Evolutionary conservation across 2,888 invertebrate genomes (phyloP).

Genomic region (Thysanoteuthis rhombus): DNA sequence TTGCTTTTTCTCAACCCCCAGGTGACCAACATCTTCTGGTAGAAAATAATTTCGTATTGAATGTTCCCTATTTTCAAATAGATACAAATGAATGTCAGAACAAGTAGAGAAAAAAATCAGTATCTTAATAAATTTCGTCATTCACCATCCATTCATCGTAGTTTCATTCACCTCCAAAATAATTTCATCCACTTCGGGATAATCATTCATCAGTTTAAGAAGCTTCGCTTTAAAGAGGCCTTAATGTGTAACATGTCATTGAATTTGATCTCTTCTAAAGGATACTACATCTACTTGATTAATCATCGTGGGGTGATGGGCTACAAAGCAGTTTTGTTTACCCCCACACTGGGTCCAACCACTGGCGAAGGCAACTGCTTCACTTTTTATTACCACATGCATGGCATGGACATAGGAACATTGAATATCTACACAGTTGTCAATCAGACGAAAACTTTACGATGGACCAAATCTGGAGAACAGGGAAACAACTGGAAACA

Average conservation of each 20-base stretch:
- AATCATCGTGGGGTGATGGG: conserved; percentile 75
- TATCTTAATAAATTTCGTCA: too few relatives aligned
- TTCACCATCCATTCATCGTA: too few relatives aligned
- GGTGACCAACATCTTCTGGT: too few relatives aligned
- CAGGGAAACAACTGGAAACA: conserved; percentile 58
- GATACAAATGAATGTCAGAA: too few relatives aligned
- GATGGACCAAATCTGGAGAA: conserved; percentile 50
- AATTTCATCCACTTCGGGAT: too few relatives aligned
- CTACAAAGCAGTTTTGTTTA: conserved; percentile 72
- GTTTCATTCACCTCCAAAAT: too few relatives aligned
- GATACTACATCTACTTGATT: conserved; percentile 82
- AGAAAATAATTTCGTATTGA: too few relatives aligned
- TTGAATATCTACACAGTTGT: conserved; percentile 47
- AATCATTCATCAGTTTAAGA: too few relatives aligned
- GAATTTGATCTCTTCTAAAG: conserved; percentile 35
- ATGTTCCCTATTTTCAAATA: too few relatives aligned
- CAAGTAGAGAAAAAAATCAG: too few relatives aligned
- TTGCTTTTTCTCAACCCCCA: too few relatives aligned
- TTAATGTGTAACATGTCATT: background rate
- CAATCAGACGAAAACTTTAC: conserved; percentile 37
- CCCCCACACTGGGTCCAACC: conserved; percentile 47
- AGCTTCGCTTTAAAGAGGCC: too few relatives aligned
- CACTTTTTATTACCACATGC: conserved; percentile 63
- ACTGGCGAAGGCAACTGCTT: conserved; percentile 49
- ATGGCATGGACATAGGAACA: conserved; percentile 53